phyloP scores from a whole-genome alignment of 2,113 vertebrate species.

The Numida meleagris region DNA sequence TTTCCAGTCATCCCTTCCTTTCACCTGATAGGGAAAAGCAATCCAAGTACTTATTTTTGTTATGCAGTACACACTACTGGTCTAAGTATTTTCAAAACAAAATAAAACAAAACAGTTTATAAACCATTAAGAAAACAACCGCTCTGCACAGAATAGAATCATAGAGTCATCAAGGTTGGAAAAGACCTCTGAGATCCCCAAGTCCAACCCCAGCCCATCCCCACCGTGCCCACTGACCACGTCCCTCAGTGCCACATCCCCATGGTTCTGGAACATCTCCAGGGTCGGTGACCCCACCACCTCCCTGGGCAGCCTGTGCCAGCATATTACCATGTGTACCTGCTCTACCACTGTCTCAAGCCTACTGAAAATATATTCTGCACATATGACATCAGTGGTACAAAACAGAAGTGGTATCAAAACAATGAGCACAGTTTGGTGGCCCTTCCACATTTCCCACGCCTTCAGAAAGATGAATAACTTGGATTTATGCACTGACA shows the following conservation, averaged over 20 bases:
- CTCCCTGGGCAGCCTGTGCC: too few species aligned
- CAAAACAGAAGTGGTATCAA: not conserved
- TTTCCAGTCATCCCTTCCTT: not conserved
- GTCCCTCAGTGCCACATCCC: too few species aligned
- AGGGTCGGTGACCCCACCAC: too few species aligned
- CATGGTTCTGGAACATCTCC: too few species aligned
- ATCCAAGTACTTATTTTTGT: not conserved
- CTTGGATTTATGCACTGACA: not conserved
- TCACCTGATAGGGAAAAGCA: not conserved
- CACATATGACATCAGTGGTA: not conserved
- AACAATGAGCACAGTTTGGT: not conserved
- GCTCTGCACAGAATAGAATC: too few species aligned
- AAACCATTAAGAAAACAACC: not conserved
- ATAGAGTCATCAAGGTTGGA: too few species aligned
- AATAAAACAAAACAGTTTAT: not conserved
- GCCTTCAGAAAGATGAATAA: not conserved
- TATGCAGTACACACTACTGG: not conserved
- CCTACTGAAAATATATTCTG: not conserved
- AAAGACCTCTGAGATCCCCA: too few species aligned
- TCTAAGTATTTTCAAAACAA: not conserved
- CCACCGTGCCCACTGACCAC: too few species aligned
- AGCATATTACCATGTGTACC: rapidly evolving
- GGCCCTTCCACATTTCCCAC: not conserved
- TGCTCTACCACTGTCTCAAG: not conserved
- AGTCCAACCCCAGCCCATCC: too few species aligned